Evolutionary conservation across 2,888 invertebrate species (phyloP).

Genomic region (Metopia argyrocephala): DNA sequence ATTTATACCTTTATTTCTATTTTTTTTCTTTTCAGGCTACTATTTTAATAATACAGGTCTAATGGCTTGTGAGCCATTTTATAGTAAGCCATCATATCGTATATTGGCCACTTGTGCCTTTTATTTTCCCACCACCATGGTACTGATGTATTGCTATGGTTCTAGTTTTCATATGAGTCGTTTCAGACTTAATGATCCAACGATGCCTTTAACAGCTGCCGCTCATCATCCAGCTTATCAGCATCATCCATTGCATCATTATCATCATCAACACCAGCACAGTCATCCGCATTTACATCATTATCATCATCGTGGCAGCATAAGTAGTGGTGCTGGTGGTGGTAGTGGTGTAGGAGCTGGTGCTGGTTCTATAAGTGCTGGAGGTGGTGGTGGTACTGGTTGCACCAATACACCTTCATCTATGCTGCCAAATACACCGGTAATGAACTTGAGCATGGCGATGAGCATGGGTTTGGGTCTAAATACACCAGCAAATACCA

Average conservation of each 20-base stretch:
- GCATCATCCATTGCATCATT: conserved; percentile 66
- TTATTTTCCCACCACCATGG: conserved; percentile 94
- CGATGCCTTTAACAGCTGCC: conserved; percentile 78
- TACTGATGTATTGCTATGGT: conserved; percentile 94
- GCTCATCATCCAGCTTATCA: conserved; percentile 74
- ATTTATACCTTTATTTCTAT: neutral
- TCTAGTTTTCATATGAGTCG: conserved; percentile 94
- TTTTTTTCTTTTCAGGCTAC: conserved; percentile 81
- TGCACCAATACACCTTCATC: conserved; percentile 61
- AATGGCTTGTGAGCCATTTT: conserved; percentile 93
- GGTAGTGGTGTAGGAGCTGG: conserved; percentile 15
- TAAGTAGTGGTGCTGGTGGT: conserved; percentile 24
- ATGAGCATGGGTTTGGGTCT: conserved; percentile 77
- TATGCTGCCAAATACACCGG: conserved; percentile 71
- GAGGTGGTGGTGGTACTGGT: conserved; percentile 9
- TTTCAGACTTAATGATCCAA: conserved; percentile 81
- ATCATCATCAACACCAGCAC: conserved; percentile 63
- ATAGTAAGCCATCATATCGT: conserved; percentile 85
- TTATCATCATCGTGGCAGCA: conserved; percentile 61
- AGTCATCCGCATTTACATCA: conserved; percentile 64
- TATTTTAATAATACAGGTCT: conserved; percentile 92
- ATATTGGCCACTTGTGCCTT: conserved; percentile 92
- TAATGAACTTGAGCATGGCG: conserved; percentile 77
- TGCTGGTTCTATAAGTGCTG: neutral
- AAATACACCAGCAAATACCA: conserved; percentile 70